Conservation (phyloP, 2,797 vertebrate genomes). For the Gobionotothen gibberifrons region DNA sequence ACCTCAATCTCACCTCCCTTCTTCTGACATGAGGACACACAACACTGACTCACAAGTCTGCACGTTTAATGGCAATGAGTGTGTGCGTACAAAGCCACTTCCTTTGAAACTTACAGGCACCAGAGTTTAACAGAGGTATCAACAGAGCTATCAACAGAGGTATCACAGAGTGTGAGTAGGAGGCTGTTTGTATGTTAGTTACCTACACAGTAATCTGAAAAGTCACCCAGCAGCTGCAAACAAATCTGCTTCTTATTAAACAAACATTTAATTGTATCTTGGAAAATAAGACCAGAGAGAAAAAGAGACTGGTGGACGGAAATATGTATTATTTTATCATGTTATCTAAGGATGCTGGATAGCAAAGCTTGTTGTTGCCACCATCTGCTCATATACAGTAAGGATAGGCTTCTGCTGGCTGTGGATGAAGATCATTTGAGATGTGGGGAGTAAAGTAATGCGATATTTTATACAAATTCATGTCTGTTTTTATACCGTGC, state of each 20-base stretch:
- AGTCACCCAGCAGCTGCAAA: slow-evolving; percentile 27
- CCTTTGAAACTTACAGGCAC: slow-evolving; percentile 3
- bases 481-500: neutral
- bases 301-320: slow-evolving; percentile 12
- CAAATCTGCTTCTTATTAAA: slow-evolving; percentile 14
- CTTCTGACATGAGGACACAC: slow-evolving; percentile 12
- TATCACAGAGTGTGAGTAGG: slow-evolving; percentile 23
- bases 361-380: neutral
- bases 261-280: slow-evolving; percentile 20
- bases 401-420: neutral
- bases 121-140: neutral
- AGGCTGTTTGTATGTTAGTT: slow-evolving; percentile 15
- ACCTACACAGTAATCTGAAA: slow-evolving; percentile 23
- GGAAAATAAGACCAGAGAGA: slow-evolving; percentile 18
- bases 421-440: slow-evolving; percentile 27
- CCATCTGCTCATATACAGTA: slow-evolving; percentile 13
- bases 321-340: neutral
- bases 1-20: slow-evolving; percentile 36
- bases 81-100: neutral
- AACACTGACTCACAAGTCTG: slow-evolving; percentile 3
- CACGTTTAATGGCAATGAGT: neutral
- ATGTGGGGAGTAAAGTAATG: slow-evolving; percentile 7
- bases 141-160: neutral
- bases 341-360: neutral
- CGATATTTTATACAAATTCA: neutral